These are phyloP conservation scores for Rhyacophila brunnea DNA, from an alignment of 1,140 invertebrate species.

Conservation along the genomic window DNA sequence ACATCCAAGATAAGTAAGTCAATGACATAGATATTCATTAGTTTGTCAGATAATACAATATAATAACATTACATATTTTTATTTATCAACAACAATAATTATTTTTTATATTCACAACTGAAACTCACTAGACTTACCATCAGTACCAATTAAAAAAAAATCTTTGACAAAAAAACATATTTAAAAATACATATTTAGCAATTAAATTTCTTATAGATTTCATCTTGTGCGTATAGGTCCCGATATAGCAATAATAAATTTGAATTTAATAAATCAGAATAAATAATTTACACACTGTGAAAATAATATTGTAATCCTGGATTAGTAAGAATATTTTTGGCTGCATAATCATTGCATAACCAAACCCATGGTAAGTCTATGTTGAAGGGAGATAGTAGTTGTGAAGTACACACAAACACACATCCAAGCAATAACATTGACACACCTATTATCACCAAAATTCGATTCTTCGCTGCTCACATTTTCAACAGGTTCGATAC, in stretches of 20 bases:
- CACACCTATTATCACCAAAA: constrained; percentile 13
- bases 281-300: too few species aligned
- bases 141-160: not conserved
- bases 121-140: not conserved
- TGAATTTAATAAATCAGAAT: too few species aligned
- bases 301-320: too few species aligned
- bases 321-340: too few species aligned
- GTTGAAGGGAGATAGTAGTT: constrained; percentile 14
- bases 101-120: not conserved
- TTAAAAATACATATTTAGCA: not conserved
- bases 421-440: constrained; percentile 10
- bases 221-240: too few species aligned
- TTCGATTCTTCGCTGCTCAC: constrained; percentile 35
- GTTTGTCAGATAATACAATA: not conserved
- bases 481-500: constrained; percentile 54
- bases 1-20: too few species aligned
- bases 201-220: too few species aligned
- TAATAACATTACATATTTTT: not conserved
- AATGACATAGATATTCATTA: not conserved
- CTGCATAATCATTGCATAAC: too few species aligned
- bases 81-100: not conserved
- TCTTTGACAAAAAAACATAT: not conserved
- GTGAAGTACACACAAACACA: constrained; percentile 14
- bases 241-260: too few species aligned
- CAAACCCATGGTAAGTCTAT: constrained; percentile 10